phyloP scores from a whole-genome alignment of 2,797 vertebrate species.

The Carapus acus region DNA sequence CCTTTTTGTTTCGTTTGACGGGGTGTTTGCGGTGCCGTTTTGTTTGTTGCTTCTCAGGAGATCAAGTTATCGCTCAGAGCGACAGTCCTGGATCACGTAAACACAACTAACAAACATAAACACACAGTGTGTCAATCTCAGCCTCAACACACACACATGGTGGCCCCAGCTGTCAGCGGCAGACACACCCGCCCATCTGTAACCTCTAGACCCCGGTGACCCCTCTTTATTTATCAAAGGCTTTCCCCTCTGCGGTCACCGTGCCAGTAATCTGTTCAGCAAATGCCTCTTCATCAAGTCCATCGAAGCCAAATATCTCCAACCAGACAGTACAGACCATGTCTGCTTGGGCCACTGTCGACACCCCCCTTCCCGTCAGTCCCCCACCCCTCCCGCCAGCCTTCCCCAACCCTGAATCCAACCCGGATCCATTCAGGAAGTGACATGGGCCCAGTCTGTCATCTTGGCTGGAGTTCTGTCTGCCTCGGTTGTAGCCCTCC shows the following conservation, averaged over 20 bases:
- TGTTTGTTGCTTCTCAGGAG: constrained; percentile 47
- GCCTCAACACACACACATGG: constrained; percentile 50
- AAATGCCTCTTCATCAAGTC: constrained; percentile 21
- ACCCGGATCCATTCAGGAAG: constrained; percentile 51
- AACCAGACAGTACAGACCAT: constrained; percentile 32
- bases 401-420: constrained; percentile 25
- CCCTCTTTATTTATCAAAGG: constrained; percentile 42
- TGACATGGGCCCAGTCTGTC: constrained; percentile 41
- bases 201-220: constrained; percentile 43
- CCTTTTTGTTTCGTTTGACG: too few relatives aligned
- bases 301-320: constrained; percentile 16
- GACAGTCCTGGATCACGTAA: too few relatives aligned
- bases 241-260: constrained; percentile 22
- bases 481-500: constrained; percentile 36
- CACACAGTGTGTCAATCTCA: constrained; percentile 34
- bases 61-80: constrained; percentile 28
- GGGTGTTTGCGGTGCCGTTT: constrained; percentile 2
- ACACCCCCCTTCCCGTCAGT: too few relatives aligned
- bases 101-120: constrained; percentile 10
- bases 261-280: constrained; percentile 13
- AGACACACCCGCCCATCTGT: constrained; percentile 11
- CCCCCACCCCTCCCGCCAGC: constrained; percentile 31
- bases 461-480: constrained; percentile 41
- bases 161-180: constrained; percentile 35
- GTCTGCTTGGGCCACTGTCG: too few relatives aligned